Evolutionary conservation across 2,113 vertebrate species (phyloP), one percentile per base, ranked within the genome.

Genomic region (Columba janthina): DNA sequence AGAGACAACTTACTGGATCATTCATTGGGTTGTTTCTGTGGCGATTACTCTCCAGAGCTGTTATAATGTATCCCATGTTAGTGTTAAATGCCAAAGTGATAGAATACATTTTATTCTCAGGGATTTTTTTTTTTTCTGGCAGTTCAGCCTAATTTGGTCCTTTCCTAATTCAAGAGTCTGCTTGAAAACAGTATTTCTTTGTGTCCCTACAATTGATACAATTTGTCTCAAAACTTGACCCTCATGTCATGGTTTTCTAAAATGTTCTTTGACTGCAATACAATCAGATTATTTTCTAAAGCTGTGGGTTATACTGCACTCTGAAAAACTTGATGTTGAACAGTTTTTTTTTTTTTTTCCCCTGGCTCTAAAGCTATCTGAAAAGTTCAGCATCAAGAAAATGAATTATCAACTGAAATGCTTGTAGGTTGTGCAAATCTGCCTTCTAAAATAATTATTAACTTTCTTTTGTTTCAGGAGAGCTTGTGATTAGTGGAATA

Each of bases 401-500:
- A 10, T 57, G 4, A 11, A 32, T 88, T 82, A 40, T 65, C 3
- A 72, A 1, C 48, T 67, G 26, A 78, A 84, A 12, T 34, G 11
- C 51, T 70, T 57, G 2, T 51, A 80, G 24, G 5, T 58, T 85
- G 36, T 60, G 34, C 56, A 81, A 69, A 31, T 36, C 46, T 87
- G 24, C 4, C 3, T 81, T 87, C 54, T 79, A 62, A 58, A 84
- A 51, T 58, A 25, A 15, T 57, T 54, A 1, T 70, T 77, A 69
- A 84, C 38, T 74, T 84, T 12, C 28, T 53, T 95, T 85, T 93
- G 38, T 97, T 98, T 96, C 89, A 98, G 98, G 97, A 88, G 89
- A 57, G 25, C 87, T 97, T 89, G 60, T 97, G 36, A 14, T 97
- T 84, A 84, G 67, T 92, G 98, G 97, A 85, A 46, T 98, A 89